These are phyloP conservation scores for Drosophila bocqueti DNA, from an alignment of 1,140 invertebrate genomes.

Conservation along the genomic window DNA sequence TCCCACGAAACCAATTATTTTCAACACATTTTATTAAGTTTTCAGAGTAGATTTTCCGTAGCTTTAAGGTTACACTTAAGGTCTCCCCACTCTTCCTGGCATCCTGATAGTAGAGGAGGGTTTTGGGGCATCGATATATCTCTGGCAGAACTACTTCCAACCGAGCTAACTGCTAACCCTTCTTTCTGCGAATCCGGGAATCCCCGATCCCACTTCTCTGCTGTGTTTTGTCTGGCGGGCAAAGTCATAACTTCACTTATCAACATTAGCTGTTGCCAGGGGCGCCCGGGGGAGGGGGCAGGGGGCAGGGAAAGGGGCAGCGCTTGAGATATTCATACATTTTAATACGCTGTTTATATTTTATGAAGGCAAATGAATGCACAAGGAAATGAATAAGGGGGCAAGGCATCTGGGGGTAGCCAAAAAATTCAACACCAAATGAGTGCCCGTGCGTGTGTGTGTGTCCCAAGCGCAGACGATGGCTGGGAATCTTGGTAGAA, in stretches of 20 bases:
- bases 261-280: conserved; percentile 77
- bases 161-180: conserved; percentile 10
- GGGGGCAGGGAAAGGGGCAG: conserved; percentile 4
- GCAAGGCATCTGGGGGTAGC: conserved; percentile 1
- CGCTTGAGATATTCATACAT: conserved; percentile 77
- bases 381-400: conserved; percentile 72
- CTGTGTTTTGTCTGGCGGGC: conserved; percentile 67
- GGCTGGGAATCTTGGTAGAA: conserved; percentile 38
- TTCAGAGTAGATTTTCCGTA: background rate
- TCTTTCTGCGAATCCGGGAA: background rate
- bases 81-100: background rate
- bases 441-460: conserved; percentile 16
- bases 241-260: conserved; percentile 84
- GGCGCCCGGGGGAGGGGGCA: background rate
- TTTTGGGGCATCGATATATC: conserved; percentile 5
- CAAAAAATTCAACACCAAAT: conserved; percentile 80
- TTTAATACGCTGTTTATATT: conserved; percentile 83
- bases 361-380: conserved; percentile 83
- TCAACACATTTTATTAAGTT: no score
- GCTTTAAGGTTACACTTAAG: background rate
- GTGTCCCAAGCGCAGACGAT: conserved; percentile 55
- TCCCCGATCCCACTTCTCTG: conserved; percentile 1
- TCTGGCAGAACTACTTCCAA: conserved; percentile 13
- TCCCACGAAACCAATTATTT: no score
- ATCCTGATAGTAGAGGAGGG: no score